These are phyloP conservation scores for Salvelinus alpinus DNA, from an alignment of 2,113 vertebrate species.

Conservation along the genomic window DNA sequence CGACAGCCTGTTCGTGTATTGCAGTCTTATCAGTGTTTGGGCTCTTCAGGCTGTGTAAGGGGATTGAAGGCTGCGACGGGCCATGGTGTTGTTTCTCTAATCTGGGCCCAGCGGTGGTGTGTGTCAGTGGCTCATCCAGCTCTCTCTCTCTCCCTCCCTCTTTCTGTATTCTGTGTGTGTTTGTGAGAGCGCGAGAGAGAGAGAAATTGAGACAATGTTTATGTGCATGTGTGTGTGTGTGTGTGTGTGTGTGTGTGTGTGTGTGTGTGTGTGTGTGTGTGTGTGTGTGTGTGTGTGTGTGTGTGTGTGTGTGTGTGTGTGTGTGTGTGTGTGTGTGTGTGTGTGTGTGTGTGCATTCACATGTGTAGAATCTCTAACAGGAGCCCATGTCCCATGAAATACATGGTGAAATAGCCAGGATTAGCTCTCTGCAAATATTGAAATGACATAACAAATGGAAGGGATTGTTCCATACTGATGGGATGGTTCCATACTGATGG, in stretches of 20 bases:
- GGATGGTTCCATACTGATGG: no score
- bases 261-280: no score
- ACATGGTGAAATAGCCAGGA: no score
- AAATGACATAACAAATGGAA: not conserved
- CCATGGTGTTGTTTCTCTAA: constrained; percentile 50
- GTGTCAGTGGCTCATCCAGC: constrained; percentile 44
- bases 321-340: no score
- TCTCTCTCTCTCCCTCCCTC: not conserved
- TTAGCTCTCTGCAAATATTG: no score
- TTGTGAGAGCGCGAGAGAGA: not conserved
- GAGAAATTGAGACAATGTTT: no score
- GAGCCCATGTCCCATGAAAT: not conserved
- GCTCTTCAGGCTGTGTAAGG: constrained; percentile 29
- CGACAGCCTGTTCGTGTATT: not conserved
- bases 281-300: no score
- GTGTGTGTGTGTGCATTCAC: no score
- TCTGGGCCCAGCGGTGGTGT: constrained; percentile 46
- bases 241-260: no score
- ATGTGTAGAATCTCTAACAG: no score
- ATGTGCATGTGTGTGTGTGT: no score
- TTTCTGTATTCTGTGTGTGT: not conserved
- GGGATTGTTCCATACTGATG: not conserved
- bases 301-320: no score
- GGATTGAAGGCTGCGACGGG: constrained; percentile 24
- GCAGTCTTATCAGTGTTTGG: constrained; percentile 41